Base-by-base conservation (phyloP, 1,140 invertebrate genomes). In the Harpegnathos saltator region DNA sequence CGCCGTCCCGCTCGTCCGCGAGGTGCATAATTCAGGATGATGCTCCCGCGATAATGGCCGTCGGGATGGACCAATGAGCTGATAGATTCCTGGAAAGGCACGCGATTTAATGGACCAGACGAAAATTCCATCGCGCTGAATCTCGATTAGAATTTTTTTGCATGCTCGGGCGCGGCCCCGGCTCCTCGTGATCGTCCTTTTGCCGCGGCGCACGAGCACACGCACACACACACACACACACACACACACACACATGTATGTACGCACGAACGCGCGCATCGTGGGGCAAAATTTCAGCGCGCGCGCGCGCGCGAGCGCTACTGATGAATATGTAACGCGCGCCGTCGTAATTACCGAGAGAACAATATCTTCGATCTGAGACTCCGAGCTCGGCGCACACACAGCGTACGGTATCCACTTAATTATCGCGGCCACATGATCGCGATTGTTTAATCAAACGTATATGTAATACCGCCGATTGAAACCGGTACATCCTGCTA, bases 11-110 rank as follows among this genome's bases (percentile, higher is more conserved):
- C 52, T 63, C 44, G 24, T 69, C 82, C 11, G 26, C 33, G 14
- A 33, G 19, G 68, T 78, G 84, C 86, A 88, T 89, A 89, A 89
- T 89, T 89, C 84, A 85, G 84, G n/a, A 74, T 62, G 80, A 66
- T 52, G 83, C 73, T 72, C 75, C 54, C 84, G 78, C 69, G 87
- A 89, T 89, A 89, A 89, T 89, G 58, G 69, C 33, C 66, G 68
- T 7, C 17, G 26, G 68, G 58, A 44, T 38, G 38, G 73, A 62
- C 52, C 71, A 59, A 72, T 59, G 75, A 78, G 77, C 83, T 71
- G 85, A 88, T 88, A 77, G 83, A 74, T 87, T 88, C 86, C 48
- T 78, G 77, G 87, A 87, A 89, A 83, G 66, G 66, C 62, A 48
- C 48, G 82, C 73, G 86, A 82, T 88, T 88, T 88, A 88, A 75